Evolutionary conservation across 2,113 vertebrate species (phyloP), one percentile per base, ranked within the genome.

Genomic region (Tyto alba): DNA sequence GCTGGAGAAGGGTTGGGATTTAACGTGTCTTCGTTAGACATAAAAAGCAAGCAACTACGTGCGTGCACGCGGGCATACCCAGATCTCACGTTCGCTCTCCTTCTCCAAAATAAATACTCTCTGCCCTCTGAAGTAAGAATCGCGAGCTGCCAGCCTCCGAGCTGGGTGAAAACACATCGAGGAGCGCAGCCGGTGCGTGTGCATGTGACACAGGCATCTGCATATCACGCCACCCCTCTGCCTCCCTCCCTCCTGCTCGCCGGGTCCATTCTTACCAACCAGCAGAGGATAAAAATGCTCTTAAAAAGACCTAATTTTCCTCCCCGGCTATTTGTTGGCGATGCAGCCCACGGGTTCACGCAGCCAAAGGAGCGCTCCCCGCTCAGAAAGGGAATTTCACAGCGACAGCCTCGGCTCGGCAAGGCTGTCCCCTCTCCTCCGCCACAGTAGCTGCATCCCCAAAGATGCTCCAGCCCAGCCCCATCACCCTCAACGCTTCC

Each of bases 161-260:
- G 90, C 69, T 15, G 78, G 56, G 53, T n/a, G 88, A 60, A 59
- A 90, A 62, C 67, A 45, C 26, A 69, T 30, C 4, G 16, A 69
- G 75, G 66, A 82, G 71, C 8, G 27, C 77, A 87, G 90, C 71
- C 59, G 62, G 66, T 3, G 57, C 7, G 6, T 36, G 63, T 22
- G 82, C 57, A 6, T 71, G 62, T 40, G 90, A 95, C 96, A 88
- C 83, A 36, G 56, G 52, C 91, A 75, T 21, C 89, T 36, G 80
- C 60, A 75, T 56, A 82, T 63, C 80, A 60, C 11, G 6, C 73
- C 73, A 71, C 26, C 52, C 75, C 79, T 41, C 62, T 47, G 82
- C 90, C 88, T 71, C 43, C 68, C 79, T 71, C 88, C 67, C 26
- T 76, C 69, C 52, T 3, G 20, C 88, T 60, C 5, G 2, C 57